Percentiles rank a stretch among this genome's conserved stretches.
Evolutionary conservation across 2,113 vertebrate genomes (phyloP).

Genomic region (Atlantisia rogersi): DNA sequence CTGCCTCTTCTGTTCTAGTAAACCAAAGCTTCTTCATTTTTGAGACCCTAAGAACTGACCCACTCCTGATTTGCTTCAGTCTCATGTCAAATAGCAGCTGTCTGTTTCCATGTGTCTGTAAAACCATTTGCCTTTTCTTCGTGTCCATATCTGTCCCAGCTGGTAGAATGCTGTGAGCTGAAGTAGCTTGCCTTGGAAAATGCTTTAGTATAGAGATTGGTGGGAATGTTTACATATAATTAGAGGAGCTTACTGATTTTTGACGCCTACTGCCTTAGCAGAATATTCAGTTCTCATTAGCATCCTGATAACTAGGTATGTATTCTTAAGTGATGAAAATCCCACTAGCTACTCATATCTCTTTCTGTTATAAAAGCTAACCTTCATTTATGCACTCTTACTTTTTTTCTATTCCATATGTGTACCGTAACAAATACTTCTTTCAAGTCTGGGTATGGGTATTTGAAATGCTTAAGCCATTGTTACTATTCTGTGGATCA

Average conservation of each 20-base stretch:
- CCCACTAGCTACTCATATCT: background rate
- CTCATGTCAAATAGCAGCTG: background rate
- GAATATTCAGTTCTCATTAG: background rate
- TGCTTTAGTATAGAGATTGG: background rate
- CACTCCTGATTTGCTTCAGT: background rate
- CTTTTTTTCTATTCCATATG: background rate
- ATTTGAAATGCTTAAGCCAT: background rate
- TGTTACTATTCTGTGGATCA: background rate
- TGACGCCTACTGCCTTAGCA: background rate
- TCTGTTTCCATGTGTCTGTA: background rate
- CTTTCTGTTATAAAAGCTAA: background rate
- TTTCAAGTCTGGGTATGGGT: background rate
- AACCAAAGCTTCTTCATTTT: background rate
- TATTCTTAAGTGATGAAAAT: background rate
- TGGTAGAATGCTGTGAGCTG: background rate
- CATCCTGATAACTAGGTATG: background rate
- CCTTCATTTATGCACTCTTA: background rate
- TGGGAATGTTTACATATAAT: background rate
- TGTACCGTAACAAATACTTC: background rate
- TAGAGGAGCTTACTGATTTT: background rate
- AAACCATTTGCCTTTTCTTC: background rate
- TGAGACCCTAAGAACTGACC: background rate
- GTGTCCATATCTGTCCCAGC: background rate
- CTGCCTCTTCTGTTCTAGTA: background rate
- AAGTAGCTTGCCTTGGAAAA: background rate